Conservation (phyloP, 2,113 vertebrate genomes). For the Gymnogyps californianus region DNA sequence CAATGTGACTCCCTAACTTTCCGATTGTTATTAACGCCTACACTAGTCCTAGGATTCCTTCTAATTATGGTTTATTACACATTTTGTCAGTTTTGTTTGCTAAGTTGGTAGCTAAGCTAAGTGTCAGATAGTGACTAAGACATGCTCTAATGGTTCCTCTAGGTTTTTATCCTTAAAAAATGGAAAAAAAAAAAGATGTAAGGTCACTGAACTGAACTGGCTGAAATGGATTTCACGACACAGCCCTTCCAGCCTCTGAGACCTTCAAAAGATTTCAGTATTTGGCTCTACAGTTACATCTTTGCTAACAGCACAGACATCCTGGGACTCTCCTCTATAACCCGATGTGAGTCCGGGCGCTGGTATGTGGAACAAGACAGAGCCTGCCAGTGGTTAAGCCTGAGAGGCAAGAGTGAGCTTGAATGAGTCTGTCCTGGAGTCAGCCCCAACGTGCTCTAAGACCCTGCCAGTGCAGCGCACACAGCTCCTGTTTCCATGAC, state of each 20-base stretch:
- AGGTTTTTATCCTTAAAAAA: neutral
- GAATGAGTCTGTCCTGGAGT: constrained; percentile 46
- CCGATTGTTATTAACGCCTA: neutral
- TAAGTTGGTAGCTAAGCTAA: neutral
- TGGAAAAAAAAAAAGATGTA: neutral
- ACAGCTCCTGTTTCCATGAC: constrained; percentile 9
- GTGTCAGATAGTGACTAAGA: neutral
- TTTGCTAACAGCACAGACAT: constrained; percentile 11
- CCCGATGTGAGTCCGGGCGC: neutral
- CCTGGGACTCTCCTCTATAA: neutral
- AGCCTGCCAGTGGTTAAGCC: constrained; percentile 55
- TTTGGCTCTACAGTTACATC: neutral
- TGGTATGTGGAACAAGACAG: constrained; percentile 63
- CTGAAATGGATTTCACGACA: neutral
- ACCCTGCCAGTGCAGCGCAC: neutral
- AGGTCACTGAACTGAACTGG: neutral
- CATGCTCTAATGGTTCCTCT: neutral
- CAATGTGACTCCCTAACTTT: neutral
- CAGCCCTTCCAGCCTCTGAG: neutral
- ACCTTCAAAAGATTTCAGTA: neutral
- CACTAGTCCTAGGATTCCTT: neutral
- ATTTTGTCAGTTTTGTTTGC: neutral
- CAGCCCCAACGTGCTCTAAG: constrained; percentile 32
- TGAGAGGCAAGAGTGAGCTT: constrained; percentile 59
- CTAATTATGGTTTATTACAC: neutral